Evolutionary conservation across 2,113 vertebrate genomes (phyloP), one percentile per base, ranked within the genome.

Genomic region (Hippocampus zosterae): DNA sequence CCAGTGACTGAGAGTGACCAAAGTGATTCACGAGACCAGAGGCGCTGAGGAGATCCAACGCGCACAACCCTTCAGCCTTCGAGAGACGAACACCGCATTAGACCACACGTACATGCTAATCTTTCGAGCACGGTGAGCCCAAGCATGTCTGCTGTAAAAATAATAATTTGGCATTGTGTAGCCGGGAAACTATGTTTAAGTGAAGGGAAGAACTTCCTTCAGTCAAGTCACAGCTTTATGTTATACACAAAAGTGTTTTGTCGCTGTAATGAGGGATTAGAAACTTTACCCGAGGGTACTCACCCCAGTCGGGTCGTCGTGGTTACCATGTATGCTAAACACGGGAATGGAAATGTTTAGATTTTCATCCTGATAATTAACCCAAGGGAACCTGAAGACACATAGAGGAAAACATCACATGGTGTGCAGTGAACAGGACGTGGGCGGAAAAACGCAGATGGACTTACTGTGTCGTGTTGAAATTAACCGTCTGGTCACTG

Each of bases 321-420:
- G 97, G 92, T 99, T 99, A 71, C 97, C 97, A 78, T 99, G 97
- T 83, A 99, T 93, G 85, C 97, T 99, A 81, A 99, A 99, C 66
- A 96, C 86, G 0, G 97, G 97, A 80, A 98, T 93, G 40, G 95
- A 96, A 88, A 99, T 93, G 88, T 99, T 99, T 69, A 99, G 89
- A 84, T 99, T 99, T 86, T 85, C 84, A 84, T 99, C 97, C 82
- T 97, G 94, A 67, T 98, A 99, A 87, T 99, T 99, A 57, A 98
- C 97, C 97, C 96, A 98, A 0, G 97, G 95, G 87, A 99, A 99
- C 85, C 97, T 99, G 70, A 71, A 81, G 1, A 77, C 10, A 75
- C 25, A 69, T 1, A 70, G 4, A 57, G 7, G 79, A 70, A 40
- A 75, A 42, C 18, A 44, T 64, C 2, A 52, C 29, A n/a, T 55